Percentiles rank a stretch among this genome's conserved stretches.
These are phyloP conservation scores for Actias luna DNA, from an alignment of 2,888 invertebrate species.

Conservation along the genomic window DNA sequence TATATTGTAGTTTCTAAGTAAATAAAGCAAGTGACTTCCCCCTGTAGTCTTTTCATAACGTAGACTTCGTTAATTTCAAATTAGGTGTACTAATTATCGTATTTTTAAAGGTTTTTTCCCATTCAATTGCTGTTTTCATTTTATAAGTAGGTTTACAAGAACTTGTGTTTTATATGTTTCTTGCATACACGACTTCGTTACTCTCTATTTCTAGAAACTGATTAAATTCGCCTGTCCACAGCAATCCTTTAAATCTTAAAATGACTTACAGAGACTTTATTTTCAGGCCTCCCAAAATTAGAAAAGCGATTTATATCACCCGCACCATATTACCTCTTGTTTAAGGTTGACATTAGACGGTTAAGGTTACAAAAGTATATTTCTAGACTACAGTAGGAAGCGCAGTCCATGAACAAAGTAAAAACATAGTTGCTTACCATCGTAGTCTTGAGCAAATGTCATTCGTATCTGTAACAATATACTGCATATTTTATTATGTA, in stretches of 20 bases:
- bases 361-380: neutral
- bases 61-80: neutral
- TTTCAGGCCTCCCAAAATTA: neutral
- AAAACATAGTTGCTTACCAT: slow-evolving; percentile 60
- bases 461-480: slow-evolving; percentile 74
- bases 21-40: neutral
- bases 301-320: too few relatives aligned
- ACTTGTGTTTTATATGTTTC: too few relatives aligned
- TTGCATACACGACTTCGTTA: too few relatives aligned
- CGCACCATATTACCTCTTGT: too few relatives aligned
- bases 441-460: slow-evolving; percentile 76
- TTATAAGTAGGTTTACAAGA: too few relatives aligned
- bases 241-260: too few relatives aligned
- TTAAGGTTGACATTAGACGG: too few relatives aligned
- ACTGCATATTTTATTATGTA: slow-evolving; percentile 35
- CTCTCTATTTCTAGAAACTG: too few relatives aligned
- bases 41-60: neutral
- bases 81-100: too few relatives aligned
- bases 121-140: too few relatives aligned
- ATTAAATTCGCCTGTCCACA: too few relatives aligned
- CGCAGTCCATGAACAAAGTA: neutral
- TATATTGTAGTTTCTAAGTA: neutral
- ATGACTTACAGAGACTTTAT: neutral
- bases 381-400: neutral
- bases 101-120: too few relatives aligned